These are phyloP conservation scores for Calephelis perditalis DNA, from an alignment of 2,888 invertebrate genomes.

Conservation along the genomic window DNA sequence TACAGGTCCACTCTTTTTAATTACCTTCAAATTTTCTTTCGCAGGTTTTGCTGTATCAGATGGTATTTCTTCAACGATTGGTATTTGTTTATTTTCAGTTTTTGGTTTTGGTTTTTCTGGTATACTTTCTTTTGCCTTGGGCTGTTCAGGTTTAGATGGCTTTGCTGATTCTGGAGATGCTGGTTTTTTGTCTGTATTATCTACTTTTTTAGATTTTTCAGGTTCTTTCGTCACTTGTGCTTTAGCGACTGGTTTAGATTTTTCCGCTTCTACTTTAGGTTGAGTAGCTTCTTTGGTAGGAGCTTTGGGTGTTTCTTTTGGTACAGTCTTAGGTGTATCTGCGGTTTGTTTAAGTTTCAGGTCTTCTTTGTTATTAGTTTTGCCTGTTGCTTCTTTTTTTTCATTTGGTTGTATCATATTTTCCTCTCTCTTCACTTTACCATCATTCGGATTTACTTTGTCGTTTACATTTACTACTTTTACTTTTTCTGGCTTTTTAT, in stretches of 20 bases:
- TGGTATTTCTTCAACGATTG: constrained; percentile 75
- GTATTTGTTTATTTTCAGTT: constrained; percentile 42
- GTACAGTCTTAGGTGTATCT: constrained; percentile 14
- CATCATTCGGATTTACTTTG: constrained; percentile 25
- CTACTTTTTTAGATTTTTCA: constrained; percentile 26
- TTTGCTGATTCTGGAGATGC: constrained; percentile 21
- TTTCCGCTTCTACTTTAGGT: neutral
- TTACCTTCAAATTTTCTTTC: constrained; percentile 77
- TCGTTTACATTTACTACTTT: constrained; percentile 26
- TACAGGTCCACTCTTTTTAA: constrained; percentile 75
- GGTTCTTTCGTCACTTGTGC: neutral
- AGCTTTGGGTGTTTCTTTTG: constrained; percentile 16
- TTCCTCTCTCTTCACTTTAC: constrained; percentile 16
- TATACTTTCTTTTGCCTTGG: constrained; percentile 36
- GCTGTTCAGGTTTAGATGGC: constrained; percentile 28
- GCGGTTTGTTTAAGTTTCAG: neutral
- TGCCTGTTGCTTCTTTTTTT: constrained; percentile 12
- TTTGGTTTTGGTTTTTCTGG: constrained; percentile 26
- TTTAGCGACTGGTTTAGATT: constrained; percentile 18
- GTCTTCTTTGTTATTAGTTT: constrained; percentile 9
- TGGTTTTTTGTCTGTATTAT: constrained; percentile 20
- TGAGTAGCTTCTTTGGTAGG: neutral
- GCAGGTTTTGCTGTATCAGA: constrained; percentile 73
- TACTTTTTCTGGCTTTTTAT: constrained; percentile 3
- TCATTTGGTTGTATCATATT: constrained; percentile 17